These are phyloP conservation scores for Chanos chanos DNA, from an alignment of 2,797 vertebrate species.

Conservation along the genomic window DNA sequence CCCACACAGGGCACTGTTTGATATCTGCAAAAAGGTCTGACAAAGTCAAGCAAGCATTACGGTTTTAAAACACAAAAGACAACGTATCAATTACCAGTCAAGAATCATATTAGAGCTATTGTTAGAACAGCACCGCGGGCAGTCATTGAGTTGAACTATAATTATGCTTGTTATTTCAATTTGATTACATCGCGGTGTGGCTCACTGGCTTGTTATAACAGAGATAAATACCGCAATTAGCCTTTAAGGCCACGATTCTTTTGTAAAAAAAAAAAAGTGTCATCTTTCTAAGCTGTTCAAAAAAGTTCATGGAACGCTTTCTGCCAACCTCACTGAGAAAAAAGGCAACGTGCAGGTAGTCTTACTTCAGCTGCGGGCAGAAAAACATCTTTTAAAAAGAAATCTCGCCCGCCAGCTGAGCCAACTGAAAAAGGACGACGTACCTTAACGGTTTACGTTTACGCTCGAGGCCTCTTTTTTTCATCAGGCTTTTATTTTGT, in stretches of 20 bases:
- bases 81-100: constrained; percentile 80
- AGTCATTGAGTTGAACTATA: constrained; percentile 85
- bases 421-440: too few species aligned
- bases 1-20: constrained; percentile 65
- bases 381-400: too few species aligned
- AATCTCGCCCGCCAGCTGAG: too few species aligned
- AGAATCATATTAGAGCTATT: constrained; percentile 74
- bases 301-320: too few species aligned
- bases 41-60: constrained; percentile 65
- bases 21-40: constrained; percentile 68
- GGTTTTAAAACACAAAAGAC: constrained; percentile 75
- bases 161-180: constrained; percentile 72
- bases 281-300: too few species aligned
- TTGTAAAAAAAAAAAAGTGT: too few species aligned
- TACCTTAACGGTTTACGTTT: too few species aligned
- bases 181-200: constrained; percentile 73
- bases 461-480: too few species aligned
- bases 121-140: constrained; percentile 66
- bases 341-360: too few species aligned
- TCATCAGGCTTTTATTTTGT: too few species aligned
- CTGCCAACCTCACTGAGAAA: too few species aligned
- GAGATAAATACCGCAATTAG: constrained; percentile 16
- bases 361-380: too few species aligned
- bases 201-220: constrained; percentile 12
- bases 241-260: background rate